Conservation (phyloP, 2,113 vertebrate species). For the Benitochromis conjunctus region DNA sequence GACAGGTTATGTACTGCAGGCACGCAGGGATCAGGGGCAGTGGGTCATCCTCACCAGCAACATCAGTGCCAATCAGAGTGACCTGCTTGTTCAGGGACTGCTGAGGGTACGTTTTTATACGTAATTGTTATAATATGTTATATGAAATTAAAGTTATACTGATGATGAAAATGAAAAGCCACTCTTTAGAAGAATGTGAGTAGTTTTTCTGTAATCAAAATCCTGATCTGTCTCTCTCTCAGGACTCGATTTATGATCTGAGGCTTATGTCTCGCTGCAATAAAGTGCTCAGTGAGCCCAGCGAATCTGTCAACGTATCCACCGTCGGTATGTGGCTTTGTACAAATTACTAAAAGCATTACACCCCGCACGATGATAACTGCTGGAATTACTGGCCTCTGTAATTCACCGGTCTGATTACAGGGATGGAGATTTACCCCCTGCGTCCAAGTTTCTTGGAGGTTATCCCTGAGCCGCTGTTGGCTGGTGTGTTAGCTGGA, state of each 20-base stretch:
- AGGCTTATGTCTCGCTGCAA: conserved; percentile 85
- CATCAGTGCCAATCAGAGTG: conserved; percentile 76
- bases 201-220: background rate
- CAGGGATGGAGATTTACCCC: conserved; percentile 91
- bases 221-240: background rate
- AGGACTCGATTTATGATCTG: conserved; percentile 89
- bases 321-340: conserved; percentile 77
- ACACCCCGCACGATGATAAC: background rate
- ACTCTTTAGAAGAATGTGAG: background rate
- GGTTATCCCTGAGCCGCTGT: conserved; percentile 82
- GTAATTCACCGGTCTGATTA: background rate
- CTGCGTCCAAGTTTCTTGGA: conserved; percentile 81
- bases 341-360: background rate
- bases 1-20: conserved; percentile 84
- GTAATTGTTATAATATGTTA: background rate
- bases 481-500: conserved; percentile 87
- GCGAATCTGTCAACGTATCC: conserved; percentile 84
- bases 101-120: conserved; percentile 76
- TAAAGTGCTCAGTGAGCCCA: conserved; percentile 85
- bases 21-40: conserved; percentile 75
- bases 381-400: background rate
- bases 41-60: conserved; percentile 84
- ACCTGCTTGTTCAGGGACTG: conserved; percentile 86
- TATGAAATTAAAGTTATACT: background rate
- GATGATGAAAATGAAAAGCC: background rate